Evolutionary conservation across 2,888 invertebrate species (phyloP).

Genomic region (Meandrusa payeni): DNA sequence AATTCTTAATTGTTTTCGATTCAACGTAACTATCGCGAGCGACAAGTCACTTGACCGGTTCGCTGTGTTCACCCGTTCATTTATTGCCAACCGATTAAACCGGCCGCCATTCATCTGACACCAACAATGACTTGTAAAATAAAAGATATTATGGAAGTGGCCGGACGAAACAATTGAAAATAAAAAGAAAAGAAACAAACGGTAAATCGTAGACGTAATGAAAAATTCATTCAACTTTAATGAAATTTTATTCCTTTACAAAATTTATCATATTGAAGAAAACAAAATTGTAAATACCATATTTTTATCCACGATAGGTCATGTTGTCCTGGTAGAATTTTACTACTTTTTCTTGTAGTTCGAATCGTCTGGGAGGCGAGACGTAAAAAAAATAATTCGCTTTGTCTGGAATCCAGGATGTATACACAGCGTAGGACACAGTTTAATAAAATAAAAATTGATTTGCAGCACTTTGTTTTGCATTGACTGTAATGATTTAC

Average conservation of each 20-base stretch:
- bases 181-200: neutral
- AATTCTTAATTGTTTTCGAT: conserved; percentile 18
- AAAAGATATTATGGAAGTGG: conserved; percentile 1
- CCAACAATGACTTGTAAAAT: conserved; percentile 10
- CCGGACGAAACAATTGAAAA: conserved; percentile 8
- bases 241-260: neutral
- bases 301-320: too few relatives aligned
- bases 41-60: conserved; percentile 11
- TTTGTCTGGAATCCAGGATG: too few relatives aligned
- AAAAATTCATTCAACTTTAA: too few relatives aligned
- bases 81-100: conserved; percentile 19
- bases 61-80: conserved; percentile 4
- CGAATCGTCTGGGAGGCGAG: too few relatives aligned
- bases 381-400: too few relatives aligned
- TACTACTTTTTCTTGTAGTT: too few relatives aligned
- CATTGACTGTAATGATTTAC: too few relatives aligned
- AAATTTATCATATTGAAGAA: neutral
- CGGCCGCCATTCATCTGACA: conserved; percentile 18
- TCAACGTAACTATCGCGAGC: conserved; percentile 12
- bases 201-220: neutral
- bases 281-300: too few relatives aligned
- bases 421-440: too few relatives aligned
- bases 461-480: too few relatives aligned
- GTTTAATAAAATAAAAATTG: too few relatives aligned
- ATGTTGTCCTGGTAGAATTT: too few relatives aligned